phyloP scores from a whole-genome alignment of 2,888 invertebrate species.

The Colletes collaris region DNA sequence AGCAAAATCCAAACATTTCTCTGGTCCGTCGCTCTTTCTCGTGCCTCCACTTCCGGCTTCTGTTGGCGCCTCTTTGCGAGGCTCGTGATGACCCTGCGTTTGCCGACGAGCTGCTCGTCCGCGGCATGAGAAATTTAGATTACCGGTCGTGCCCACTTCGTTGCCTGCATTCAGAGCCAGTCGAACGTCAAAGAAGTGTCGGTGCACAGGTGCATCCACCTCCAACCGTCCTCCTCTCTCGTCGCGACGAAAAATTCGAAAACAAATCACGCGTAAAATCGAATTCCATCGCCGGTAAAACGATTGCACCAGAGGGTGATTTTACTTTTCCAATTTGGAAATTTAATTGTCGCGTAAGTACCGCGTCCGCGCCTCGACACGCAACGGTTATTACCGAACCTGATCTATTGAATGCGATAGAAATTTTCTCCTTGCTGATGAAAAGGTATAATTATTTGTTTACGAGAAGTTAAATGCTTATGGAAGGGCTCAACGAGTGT shows the following conservation, averaged over 20 bases:
- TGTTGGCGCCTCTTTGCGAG: slow-evolving; percentile 26
- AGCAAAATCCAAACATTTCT: slow-evolving; percentile 4
- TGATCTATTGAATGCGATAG: not conserved
- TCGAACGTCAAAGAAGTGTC: slow-evolving; percentile 69
- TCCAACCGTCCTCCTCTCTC: slow-evolving; percentile 5
- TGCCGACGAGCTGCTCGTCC: slow-evolving; percentile 45
- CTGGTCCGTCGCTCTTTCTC: slow-evolving; percentile 6
- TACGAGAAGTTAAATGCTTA: too few relatives aligned
- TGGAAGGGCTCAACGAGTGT: too few relatives aligned
- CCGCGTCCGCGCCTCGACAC: slow-evolving; percentile 1
- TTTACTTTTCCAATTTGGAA: slow-evolving; percentile 35
- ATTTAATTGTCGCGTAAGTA: slow-evolving; percentile 50
- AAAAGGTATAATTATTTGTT: not conserved
- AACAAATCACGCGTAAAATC: slow-evolving; percentile 41
- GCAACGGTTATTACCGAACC: slow-evolving; percentile 8
- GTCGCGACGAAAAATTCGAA: slow-evolving; percentile 46
- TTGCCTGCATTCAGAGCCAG: slow-evolving; percentile 68
- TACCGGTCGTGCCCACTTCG: slow-evolving; percentile 65
- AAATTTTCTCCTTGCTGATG: too few relatives aligned
- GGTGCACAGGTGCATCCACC: slow-evolving; percentile 32
- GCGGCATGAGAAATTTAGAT: slow-evolving; percentile 73
- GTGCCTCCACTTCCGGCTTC: slow-evolving; percentile 25
- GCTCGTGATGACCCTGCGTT: slow-evolving; percentile 39
- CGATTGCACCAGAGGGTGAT: slow-evolving; percentile 4
- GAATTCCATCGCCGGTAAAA: slow-evolving; percentile 12